Conservation (phyloP, 2,888 invertebrate species). For the Hirtodrosophila trivittata region DNA sequence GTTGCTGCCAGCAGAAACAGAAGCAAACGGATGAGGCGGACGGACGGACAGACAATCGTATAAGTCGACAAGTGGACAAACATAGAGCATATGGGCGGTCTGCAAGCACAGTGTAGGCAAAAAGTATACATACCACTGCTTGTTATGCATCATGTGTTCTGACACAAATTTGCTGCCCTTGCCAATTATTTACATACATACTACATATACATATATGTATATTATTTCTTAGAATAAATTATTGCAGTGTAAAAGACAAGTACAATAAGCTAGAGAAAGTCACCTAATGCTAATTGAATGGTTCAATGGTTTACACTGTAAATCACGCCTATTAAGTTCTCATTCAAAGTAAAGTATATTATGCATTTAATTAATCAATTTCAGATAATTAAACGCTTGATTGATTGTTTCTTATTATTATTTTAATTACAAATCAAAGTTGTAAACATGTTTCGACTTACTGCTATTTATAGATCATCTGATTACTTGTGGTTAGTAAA, state of each 20-base stretch:
- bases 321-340: neutral
- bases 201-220: neutral
- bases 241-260: too few relatives aligned
- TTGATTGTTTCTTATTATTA: too few relatives aligned
- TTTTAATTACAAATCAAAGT: too few relatives aligned
- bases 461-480: too few relatives aligned
- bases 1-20: conserved; percentile 30
- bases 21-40: neutral
- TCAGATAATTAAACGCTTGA: too few relatives aligned
- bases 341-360: too few relatives aligned
- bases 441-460: too few relatives aligned
- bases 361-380: too few relatives aligned
- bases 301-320: too few relatives aligned
- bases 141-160: conserved; percentile 14
- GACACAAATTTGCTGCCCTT: conserved; percentile 46
- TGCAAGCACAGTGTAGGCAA: conserved; percentile 15
- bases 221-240: neutral
- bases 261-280: too few relatives aligned
- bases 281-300: neutral
- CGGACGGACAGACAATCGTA: neutral
- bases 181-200: conserved; percentile 32
- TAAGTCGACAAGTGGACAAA: conserved; percentile 7
- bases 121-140: conserved; percentile 19
- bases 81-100: conserved; percentile 3
- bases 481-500: too few relatives aligned